Conservation (phyloP, 2,797 vertebrate genomes). For the Centropyge bicolor region DNA sequence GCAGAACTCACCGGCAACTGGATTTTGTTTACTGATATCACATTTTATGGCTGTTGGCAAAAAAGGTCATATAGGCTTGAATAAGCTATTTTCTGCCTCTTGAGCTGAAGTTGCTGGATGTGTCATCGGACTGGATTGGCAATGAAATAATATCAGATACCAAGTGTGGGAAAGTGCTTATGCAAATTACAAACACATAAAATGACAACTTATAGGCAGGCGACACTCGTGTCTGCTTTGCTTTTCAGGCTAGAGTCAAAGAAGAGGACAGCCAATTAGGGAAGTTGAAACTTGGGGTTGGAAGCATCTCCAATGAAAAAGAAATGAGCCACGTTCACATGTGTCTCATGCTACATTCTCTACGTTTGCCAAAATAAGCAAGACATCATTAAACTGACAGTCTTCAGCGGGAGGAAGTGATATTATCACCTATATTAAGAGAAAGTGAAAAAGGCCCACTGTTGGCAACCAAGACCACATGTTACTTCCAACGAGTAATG, state of each 20-base stretch:
- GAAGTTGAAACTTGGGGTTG: conserved; percentile 20
- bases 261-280: conserved; percentile 25
- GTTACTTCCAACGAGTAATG: conserved; percentile 15
- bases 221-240: neutral
- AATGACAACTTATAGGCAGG: conserved; percentile 18
- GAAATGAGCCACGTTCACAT: neutral
- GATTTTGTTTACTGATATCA: neutral
- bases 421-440: conserved; percentile 21
- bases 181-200: conserved; percentile 10
- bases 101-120: neutral
- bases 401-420: neutral
- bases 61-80: neutral
- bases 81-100: neutral
- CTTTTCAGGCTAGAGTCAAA: neutral
- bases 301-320: conserved; percentile 12
- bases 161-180: neutral
- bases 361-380: conserved; percentile 16
- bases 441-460: neutral
- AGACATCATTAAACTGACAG: conserved; percentile 13
- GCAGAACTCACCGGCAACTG: neutral
- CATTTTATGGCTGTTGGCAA: neutral
- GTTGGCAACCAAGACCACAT: neutral
- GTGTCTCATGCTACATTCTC: conserved; percentile 11
- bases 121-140: neutral
- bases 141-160: neutral